Evolutionary conservation across 1,140 invertebrate species (phyloP).

Genomic region (Drosophila watanabei): DNA sequence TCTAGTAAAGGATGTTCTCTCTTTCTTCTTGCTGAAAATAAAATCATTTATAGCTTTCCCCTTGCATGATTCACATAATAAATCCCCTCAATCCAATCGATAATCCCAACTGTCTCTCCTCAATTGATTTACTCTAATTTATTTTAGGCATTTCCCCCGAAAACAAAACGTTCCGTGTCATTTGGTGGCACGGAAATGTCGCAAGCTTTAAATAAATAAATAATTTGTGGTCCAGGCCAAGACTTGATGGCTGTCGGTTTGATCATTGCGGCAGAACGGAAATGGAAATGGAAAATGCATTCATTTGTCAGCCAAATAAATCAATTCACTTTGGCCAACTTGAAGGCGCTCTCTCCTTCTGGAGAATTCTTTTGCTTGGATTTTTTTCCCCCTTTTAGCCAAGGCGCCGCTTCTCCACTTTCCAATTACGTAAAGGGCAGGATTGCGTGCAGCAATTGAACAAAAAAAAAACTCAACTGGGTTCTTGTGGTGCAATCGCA

Average conservation of each 20-base stretch:
- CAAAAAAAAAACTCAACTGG: slow-evolving; percentile 26
- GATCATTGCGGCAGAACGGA: slow-evolving; percentile 52
- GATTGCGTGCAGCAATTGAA: slow-evolving; percentile 73
- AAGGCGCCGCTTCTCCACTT: slow-evolving; percentile 51
- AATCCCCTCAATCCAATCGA: slow-evolving; percentile 26
- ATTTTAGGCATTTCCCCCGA: slow-evolving; percentile 39
- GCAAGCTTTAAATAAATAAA: slow-evolving; percentile 44
- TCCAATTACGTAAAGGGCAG: slow-evolving; percentile 72
- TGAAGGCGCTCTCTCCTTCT: slow-evolving; percentile 17
- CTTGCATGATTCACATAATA: slow-evolving; percentile 11
- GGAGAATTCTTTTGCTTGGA: slow-evolving; percentile 13
- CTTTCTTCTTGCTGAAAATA: no score
- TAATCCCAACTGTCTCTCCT: slow-evolving; percentile 26
- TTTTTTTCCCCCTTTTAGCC: not conserved
- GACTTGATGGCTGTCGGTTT: slow-evolving; percentile 53
- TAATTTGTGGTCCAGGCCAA: no score
- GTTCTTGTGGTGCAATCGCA: slow-evolving; percentile 19
- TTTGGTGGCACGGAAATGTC: slow-evolving; percentile 51
- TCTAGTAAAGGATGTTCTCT: no score
- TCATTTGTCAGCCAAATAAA: slow-evolving; percentile 76
- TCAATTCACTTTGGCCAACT: slow-evolving; percentile 63
- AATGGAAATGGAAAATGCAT: slow-evolving; percentile 67
- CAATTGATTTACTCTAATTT: slow-evolving; percentile 42
- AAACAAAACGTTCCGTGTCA: slow-evolving; percentile 42
- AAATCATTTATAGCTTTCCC: not conserved